Percentiles rank a stretch among this genome's conserved stretches.
Conservation (phyloP, 2,113 vertebrate genomes). For the Eclectus roratus region DNA sequence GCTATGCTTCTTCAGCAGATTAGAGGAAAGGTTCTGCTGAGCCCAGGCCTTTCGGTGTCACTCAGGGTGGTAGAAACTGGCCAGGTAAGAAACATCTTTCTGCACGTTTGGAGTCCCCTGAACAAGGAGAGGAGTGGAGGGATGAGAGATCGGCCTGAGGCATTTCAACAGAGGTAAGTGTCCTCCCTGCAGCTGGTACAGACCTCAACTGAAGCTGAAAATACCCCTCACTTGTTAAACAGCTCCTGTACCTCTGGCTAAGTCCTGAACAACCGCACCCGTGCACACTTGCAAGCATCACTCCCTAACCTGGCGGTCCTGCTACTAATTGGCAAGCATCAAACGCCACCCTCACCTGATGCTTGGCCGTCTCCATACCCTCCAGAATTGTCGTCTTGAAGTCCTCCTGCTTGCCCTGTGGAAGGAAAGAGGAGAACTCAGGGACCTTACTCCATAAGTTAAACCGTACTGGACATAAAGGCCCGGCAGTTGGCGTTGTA, state of each 20-base stretch:
- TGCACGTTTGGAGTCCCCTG: constrained; percentile 31
- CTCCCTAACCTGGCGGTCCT: constrained; percentile 75
- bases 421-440: constrained; percentile 88
- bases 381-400: constrained; percentile 86
- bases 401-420: constrained; percentile 87
- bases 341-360: constrained; percentile 85
- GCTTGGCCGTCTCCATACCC: constrained; percentile 87
- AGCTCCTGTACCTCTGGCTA: constrained; percentile 53
- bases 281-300: constrained; percentile 76
- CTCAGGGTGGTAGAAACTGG: background rate
- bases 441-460: constrained; percentile 84
- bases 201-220: background rate
- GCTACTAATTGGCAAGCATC: constrained; percentile 81
- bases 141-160: constrained; percentile 78
- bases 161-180: background rate
- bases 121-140: constrained; percentile 69
- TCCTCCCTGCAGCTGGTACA: background rate
- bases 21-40: constrained; percentile 21
- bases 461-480: constrained; percentile 78
- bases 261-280: constrained; percentile 53
- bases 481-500: constrained; percentile 73
- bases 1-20: background rate
- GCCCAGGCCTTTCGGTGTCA: background rate
- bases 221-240: background rate
- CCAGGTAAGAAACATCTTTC: background rate